These are phyloP conservation scores for Sorex maritimensis DNA, from an alignment of 2,797 vertebrate genomes.

Conservation along the genomic window DNA sequence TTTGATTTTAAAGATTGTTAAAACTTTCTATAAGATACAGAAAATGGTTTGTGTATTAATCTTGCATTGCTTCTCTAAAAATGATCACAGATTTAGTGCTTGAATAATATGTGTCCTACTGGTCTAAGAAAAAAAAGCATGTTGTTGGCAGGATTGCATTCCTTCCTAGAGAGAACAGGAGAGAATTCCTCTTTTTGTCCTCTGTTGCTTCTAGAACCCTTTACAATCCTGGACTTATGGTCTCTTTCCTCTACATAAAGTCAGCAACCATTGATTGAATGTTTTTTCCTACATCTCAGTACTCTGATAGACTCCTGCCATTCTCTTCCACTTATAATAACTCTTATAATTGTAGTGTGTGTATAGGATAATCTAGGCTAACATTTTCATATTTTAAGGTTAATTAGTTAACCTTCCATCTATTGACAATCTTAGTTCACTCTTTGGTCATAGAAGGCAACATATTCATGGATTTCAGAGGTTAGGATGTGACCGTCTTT, in stretches of 20 bases:
- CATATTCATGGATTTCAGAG: background rate
- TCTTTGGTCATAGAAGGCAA: background rate
- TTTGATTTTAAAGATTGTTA: constrained; percentile 45
- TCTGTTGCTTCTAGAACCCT: background rate
- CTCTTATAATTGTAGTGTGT: background rate
- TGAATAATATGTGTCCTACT: background rate
- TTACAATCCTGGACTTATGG: background rate
- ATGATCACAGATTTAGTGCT: background rate
- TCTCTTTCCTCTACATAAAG: background rate
- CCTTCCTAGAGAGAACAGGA: background rate
- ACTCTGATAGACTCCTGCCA: background rate
- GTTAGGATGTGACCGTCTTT: background rate
- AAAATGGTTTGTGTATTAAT: constrained; percentile 15
- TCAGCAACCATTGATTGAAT: background rate
- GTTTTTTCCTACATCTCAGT: background rate
- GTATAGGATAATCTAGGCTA: constrained; percentile 19
- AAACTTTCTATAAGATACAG: constrained; percentile 31
- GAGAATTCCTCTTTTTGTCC: constrained; percentile 2
- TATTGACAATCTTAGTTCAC: constrained; percentile 13
- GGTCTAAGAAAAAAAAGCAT: background rate
- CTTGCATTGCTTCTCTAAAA: constrained; percentile 25
- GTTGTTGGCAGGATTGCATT: background rate
- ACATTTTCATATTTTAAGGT: constrained; percentile 53
- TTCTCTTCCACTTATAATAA: background rate
- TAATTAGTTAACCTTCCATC: constrained; percentile 32